These are phyloP conservation scores for Zelleria hepariella DNA, from an alignment of 2,888 invertebrate genomes.

Conservation along the genomic window DNA sequence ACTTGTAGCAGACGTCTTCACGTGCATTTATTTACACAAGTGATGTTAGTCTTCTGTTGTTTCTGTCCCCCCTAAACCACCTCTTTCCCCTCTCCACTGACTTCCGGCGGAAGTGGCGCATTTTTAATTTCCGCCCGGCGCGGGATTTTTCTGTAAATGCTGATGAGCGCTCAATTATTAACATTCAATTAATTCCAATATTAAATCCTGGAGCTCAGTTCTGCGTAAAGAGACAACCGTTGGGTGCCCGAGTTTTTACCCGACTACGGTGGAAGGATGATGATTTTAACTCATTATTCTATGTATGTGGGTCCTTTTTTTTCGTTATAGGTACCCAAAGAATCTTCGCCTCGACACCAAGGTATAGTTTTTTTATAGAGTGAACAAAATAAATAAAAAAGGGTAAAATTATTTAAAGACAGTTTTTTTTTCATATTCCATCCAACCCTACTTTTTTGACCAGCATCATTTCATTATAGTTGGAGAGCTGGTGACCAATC, in stretches of 20 bases:
- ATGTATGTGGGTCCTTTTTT: no score
- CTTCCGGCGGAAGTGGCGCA: conserved; percentile 50
- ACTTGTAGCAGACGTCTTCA: no score
- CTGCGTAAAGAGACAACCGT: not conserved
- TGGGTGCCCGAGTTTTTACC: conserved; percentile 3
- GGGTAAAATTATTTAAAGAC: no score
- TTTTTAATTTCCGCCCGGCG: conserved; percentile 66
- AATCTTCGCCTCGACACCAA: no score
- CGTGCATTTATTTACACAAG: no score
- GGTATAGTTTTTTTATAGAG: no score
- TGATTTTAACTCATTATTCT: no score
- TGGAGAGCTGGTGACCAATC: no score
- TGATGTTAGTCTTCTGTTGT: not conserved
- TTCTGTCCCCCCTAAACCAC: conserved; percentile 16
- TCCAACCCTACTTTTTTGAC: not conserved
- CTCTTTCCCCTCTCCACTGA: conserved; percentile 9
- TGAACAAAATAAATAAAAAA: no score
- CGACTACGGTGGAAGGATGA: no score
- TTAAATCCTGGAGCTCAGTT: conserved; percentile 31
- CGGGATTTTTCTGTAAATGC: conserved; percentile 59
- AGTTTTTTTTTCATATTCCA: no score
- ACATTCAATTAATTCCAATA: conserved; percentile 67
- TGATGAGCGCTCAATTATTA: conserved; percentile 64
- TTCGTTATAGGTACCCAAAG: no score
- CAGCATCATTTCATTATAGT: not conserved